These are phyloP conservation scores for Akabosia matsudoensis DNA, from an alignment of 1,140 invertebrate genomes.

Conservation along the genomic window DNA sequence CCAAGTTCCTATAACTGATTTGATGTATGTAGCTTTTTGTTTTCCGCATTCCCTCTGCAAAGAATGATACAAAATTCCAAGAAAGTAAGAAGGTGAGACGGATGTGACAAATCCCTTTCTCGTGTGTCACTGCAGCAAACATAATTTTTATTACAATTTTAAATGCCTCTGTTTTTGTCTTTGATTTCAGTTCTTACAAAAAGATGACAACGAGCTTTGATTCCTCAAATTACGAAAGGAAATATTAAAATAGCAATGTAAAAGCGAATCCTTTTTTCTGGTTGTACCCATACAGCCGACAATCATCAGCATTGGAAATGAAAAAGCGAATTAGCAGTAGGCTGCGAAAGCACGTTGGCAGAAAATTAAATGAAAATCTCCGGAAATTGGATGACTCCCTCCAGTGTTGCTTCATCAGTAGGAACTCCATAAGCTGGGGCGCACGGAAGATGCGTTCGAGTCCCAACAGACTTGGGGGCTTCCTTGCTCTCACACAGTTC, in stretches of 20 bases:
- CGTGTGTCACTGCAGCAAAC: too few species aligned
- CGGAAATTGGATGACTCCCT: slow-evolving; percentile 24
- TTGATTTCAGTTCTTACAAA: neutral
- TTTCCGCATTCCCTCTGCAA: too few species aligned
- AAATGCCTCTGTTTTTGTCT: too few species aligned
- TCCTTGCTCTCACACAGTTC: too few species aligned
- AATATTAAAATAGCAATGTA: neutral
- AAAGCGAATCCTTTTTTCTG: neutral
- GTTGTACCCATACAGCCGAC: neutral
- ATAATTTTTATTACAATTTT: too few species aligned
- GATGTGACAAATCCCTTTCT: too few species aligned
- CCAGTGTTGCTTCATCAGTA: neutral
- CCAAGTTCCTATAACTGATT: too few species aligned
- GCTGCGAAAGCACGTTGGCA: neutral
- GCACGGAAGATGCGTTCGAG: neutral
- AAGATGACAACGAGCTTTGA: neutral
- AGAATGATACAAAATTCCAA: too few species aligned
- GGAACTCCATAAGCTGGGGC: neutral
- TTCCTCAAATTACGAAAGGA: neutral
- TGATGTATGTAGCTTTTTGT: too few species aligned
- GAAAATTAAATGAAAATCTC: slow-evolving; percentile 21
- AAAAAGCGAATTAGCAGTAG: neutral
- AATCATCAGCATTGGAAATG: neutral
- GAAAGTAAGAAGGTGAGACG: too few species aligned
- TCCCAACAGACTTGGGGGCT: neutral